These are phyloP conservation scores for Catharus fuscescens DNA, from an alignment of 2,113 vertebrate genomes.

Conservation along the genomic window DNA sequence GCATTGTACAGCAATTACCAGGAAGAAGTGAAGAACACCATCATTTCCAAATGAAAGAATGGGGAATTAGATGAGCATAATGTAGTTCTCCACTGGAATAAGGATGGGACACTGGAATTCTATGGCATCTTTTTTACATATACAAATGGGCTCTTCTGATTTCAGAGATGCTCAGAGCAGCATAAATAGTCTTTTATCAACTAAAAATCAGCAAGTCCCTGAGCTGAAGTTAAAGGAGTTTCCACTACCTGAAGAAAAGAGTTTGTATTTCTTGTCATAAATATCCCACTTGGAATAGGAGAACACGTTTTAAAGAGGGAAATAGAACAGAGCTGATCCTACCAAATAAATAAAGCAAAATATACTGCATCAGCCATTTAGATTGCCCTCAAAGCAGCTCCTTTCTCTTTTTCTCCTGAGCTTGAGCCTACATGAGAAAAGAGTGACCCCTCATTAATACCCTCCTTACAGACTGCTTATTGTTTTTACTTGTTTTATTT, in stretches of 20 bases:
- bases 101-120: conserved; percentile 31
- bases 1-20: conserved; percentile 28
- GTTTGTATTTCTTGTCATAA: background rate
- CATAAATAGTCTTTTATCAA: conserved; percentile 35
- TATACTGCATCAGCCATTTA: background rate
- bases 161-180: background rate
- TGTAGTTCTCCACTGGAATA: background rate
- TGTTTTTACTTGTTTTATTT: conserved; percentile 77
- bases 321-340: background rate
- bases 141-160: conserved; percentile 33
- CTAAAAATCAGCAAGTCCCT: background rate
- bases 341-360: conserved; percentile 29
- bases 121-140: conserved; percentile 16
- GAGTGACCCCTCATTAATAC: conserved; percentile 67
- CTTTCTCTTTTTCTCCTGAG: conserved; percentile 37
- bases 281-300: background rate
- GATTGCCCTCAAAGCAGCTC: conserved; percentile 6
- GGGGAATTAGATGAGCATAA: conserved; percentile 37
- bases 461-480: conserved; percentile 66
- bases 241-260: background rate
- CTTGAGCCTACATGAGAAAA: conserved; percentile 65
- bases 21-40: conserved; percentile 20
- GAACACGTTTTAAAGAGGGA: background rate
- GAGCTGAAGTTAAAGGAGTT: conserved; percentile 6
- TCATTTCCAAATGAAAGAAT: conserved; percentile 53